Evolutionary conservation across 2,113 vertebrate species (phyloP).

Genomic region (Ctenodactylus gundi): DNA sequence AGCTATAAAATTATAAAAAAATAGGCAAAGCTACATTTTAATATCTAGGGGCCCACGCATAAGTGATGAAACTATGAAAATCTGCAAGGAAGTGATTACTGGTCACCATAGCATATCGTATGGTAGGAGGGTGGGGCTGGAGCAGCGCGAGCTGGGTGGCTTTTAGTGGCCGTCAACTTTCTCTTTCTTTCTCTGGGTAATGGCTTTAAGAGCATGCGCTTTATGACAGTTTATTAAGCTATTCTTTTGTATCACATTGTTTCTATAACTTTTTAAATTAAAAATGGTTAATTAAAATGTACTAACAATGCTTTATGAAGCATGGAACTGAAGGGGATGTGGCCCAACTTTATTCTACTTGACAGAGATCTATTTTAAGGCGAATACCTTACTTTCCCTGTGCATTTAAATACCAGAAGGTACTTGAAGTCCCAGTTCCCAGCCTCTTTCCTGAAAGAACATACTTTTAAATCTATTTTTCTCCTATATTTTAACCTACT

Average conservation of each 20-base stretch:
- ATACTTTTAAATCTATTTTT: background rate
- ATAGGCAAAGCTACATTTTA: background rate
- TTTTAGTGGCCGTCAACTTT: background rate
- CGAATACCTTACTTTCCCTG: background rate
- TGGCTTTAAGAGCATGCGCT: background rate
- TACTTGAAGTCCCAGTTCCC: background rate
- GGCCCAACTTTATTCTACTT: background rate
- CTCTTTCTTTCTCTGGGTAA: background rate
- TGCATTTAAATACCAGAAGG: background rate
- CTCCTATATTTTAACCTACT: background rate
- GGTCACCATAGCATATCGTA: background rate
- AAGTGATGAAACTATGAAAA: background rate
- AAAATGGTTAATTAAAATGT: constrained; percentile 18
- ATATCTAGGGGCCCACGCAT: background rate
- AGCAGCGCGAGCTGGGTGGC: background rate
- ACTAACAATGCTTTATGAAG: background rate
- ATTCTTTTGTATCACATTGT: background rate
- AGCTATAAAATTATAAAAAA: background rate
- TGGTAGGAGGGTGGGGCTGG: background rate
- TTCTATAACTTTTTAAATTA: background rate
- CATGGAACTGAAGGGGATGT: background rate
- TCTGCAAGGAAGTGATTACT: background rate
- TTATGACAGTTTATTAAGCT: constrained; percentile 22
- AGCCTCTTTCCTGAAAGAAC: background rate
- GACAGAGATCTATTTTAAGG: constrained; percentile 30